phyloP scores from a whole-genome alignment of 2,113 vertebrate species.

The Apteryx owenii region DNA sequence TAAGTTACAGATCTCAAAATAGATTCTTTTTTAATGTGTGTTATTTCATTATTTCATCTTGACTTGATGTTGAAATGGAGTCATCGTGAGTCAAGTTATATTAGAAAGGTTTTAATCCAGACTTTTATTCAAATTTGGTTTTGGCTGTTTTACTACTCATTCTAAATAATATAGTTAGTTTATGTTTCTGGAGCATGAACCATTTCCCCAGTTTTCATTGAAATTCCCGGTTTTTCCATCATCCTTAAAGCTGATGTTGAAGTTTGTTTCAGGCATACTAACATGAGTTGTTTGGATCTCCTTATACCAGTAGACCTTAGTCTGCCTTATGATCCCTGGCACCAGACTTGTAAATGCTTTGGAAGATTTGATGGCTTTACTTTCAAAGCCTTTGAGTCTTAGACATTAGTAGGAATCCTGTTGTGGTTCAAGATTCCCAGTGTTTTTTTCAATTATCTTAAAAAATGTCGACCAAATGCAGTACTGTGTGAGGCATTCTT shows the following conservation, averaged over 20 bases:
- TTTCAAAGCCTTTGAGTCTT: not conserved
- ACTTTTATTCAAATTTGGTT: not conserved
- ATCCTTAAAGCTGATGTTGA: not conserved
- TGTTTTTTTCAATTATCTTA: not conserved
- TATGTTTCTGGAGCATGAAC: not conserved
- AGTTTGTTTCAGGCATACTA: not conserved
- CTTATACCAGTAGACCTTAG: not conserved
- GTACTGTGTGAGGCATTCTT: not conserved
- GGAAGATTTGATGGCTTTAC: not conserved
- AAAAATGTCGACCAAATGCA: not conserved
- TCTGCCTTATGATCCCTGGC: not conserved
- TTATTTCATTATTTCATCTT: not conserved
- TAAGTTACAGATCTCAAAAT: not conserved
- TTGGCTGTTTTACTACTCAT: not conserved
- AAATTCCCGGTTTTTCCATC: not conserved
- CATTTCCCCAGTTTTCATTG: not conserved
- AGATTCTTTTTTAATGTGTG: not conserved
- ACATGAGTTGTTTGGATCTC: not conserved
- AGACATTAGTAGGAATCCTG: not conserved
- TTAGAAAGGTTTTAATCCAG: not conserved
- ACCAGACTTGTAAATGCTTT: not conserved
- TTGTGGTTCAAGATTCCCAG: not conserved
- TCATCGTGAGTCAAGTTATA: not conserved
- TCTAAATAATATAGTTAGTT: not conserved
- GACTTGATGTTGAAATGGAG: not conserved